Conservation (phyloP, 2,888 invertebrate species). For the Thyatira batis region DNA sequence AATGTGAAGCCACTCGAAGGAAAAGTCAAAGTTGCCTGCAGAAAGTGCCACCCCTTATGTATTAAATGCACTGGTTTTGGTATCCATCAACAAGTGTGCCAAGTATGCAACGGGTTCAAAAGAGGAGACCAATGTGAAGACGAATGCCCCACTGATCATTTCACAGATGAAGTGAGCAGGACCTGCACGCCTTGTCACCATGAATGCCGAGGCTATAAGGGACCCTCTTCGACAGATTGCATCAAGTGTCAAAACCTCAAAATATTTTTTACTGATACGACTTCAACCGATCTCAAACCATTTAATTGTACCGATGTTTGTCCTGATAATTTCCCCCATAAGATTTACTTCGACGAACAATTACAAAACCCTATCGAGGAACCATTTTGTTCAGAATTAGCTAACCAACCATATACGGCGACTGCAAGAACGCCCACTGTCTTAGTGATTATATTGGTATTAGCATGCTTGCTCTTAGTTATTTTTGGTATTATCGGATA, state of each 20-base stretch:
- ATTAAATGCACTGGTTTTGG: conserved; percentile 94
- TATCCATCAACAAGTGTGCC: conserved; percentile 92
- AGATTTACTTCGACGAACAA: conserved; percentile 88
- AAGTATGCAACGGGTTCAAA: conserved; percentile 92
- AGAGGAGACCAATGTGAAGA: conserved; percentile 95
- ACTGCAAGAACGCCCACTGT: conserved; percentile 68
- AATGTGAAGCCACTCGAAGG: conserved; percentile 90
- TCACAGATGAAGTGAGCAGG: conserved; percentile 87
- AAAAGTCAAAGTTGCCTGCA: conserved; percentile 93
- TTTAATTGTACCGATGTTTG: conserved; percentile 95
- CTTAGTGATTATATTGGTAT: conserved; percentile 80
- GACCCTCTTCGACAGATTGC: conserved; percentile 89
- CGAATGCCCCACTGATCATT: conserved; percentile 93
- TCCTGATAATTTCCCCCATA: conserved; percentile 89
- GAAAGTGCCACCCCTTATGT: conserved; percentile 95
- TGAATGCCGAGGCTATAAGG: conserved; percentile 93
- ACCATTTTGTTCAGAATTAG: conserved; percentile 89
- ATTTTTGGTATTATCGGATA: conserved; percentile 83
- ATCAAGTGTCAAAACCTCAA: conserved; percentile 89
- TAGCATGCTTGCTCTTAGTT: conserved; percentile 79
- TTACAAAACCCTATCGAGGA: conserved; percentile 84
- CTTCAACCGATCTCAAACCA: conserved; percentile 81
- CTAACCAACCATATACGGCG: conserved; percentile 57
- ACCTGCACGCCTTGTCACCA: conserved; percentile 89
- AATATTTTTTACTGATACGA: conserved; percentile 82